phyloP scores from a whole-genome alignment of 2,113 vertebrate genomes.

The Epinephelus lanceolatus region DNA sequence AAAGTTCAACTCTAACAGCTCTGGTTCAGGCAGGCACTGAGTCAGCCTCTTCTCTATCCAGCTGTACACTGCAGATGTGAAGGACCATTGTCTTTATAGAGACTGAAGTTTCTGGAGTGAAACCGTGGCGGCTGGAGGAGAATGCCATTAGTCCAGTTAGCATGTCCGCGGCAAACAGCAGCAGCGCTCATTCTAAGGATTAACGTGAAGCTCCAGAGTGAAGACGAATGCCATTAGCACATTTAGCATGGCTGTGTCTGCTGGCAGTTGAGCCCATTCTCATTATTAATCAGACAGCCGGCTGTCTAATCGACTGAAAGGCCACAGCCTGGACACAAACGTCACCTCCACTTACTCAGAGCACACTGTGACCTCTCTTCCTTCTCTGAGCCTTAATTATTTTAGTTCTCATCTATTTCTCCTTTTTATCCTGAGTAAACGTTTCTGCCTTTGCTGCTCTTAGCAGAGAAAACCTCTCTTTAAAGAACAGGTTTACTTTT shows the following conservation, averaged over 20 bases:
- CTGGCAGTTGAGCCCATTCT: conserved; percentile 8
- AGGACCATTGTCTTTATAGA: neutral
- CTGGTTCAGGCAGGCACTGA: neutral
- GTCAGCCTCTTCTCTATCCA: neutral
- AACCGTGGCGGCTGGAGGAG: conserved; percentile 13
- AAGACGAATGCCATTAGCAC: conserved; percentile 41
- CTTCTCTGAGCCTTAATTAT: neutral
- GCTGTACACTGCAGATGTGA: neutral
- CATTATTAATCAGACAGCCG: conserved; percentile 24
- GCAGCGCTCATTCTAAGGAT: conserved; percentile 24
- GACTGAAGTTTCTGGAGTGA: conserved; percentile 2
- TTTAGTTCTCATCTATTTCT: neutral
- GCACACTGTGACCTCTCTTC: neutral
- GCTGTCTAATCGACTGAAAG: conserved; percentile 17
- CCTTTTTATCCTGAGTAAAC: neutral
- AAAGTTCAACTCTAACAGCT: neutral
- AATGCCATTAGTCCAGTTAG: conserved; percentile 28
- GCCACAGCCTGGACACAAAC: conserved; percentile 7
- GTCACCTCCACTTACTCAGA: neutral
- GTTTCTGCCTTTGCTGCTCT: neutral
- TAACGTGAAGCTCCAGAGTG: conserved; percentile 25
- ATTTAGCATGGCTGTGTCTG: conserved; percentile 28
- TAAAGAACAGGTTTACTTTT: neutral
- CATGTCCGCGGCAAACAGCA: conserved; percentile 22
- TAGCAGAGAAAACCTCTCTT: too few species aligned